Conservation (phyloP, 1,140 invertebrate genomes). For the Coptotermes formosanus region DNA sequence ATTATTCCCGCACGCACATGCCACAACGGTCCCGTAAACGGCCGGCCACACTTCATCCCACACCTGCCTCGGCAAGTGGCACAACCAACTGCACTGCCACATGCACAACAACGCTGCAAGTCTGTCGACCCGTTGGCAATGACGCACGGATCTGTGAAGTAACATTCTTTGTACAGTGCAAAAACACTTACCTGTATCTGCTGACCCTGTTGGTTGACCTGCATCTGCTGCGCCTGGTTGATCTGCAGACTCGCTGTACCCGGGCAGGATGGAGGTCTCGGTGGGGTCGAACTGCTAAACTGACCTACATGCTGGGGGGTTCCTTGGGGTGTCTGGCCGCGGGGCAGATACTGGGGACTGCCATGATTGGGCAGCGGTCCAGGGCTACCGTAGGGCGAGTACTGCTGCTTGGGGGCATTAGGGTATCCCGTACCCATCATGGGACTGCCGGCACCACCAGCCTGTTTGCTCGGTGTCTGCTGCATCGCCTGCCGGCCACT, state of each 20-base stretch:
- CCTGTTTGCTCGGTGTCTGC: constrained; percentile 67
- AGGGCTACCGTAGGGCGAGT: constrained; percentile 66
- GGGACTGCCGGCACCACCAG: constrained; percentile 45
- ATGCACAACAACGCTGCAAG: no score
- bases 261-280: constrained; percentile 59
- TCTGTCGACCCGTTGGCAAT: no score
- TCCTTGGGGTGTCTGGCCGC: constrained; percentile 43
- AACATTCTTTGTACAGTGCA: no score
- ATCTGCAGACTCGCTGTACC: constrained; percentile 63
- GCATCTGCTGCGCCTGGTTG: constrained; percentile 81
- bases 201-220: constrained; percentile 72
- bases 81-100: no score
- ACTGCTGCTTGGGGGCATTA: constrained; percentile 49
- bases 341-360: constrained; percentile 61
- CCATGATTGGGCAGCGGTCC: constrained; percentile 56
- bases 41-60: no score
- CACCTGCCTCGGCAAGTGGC: no score
- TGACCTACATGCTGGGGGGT: constrained; percentile 41
- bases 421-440: constrained; percentile 50
- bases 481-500: constrained; percentile 68
- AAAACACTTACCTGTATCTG: constrained; percentile 54
- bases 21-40: no score
- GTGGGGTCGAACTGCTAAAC: constrained; percentile 59
- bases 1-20: no score
- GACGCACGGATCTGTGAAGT: no score